Evolutionary conservation across 2,797 vertebrate species (phyloP).

Genomic region (Holocentrus rufus): DNA sequence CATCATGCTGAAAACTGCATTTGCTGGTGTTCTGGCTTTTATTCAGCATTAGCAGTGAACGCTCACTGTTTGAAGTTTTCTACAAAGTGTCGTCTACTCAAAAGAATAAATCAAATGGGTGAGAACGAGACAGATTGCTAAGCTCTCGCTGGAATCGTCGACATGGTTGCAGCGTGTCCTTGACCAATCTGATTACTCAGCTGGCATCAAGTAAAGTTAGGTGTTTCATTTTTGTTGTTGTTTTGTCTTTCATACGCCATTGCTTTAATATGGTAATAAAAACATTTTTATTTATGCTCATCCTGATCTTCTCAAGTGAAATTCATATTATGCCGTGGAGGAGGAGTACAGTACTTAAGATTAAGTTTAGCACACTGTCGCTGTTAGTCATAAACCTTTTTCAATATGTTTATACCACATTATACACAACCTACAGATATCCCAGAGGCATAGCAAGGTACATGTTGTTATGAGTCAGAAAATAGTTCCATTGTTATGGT

Average conservation of each 20-base stretch:
- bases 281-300: not conserved
- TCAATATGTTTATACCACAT: too few species aligned
- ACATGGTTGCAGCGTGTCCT: constrained; percentile 27
- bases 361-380: too few species aligned
- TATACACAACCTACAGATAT: too few species aligned
- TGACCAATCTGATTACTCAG: constrained; percentile 27
- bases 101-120: not conserved
- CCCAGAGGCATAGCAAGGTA: too few species aligned
- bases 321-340: not conserved
- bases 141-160: constrained; percentile 6
- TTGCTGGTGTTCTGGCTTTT: not conserved
- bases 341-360: too few species aligned
- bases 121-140: not conserved
- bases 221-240: constrained; percentile 46
- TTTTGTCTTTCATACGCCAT: constrained; percentile 59
- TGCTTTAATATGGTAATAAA: constrained; percentile 31
- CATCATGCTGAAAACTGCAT: constrained; percentile 17
- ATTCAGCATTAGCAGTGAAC: not conserved
- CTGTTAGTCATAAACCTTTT: too few species aligned
- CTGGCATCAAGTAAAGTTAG: constrained; percentile 59
- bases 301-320: constrained; percentile 5
- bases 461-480: too few species aligned
- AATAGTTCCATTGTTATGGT: too few species aligned
- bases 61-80: too few species aligned
- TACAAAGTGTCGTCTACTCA: constrained; percentile 9